Conservation (phyloP, 2,113 vertebrate species). For the Lepus americanus region DNA sequence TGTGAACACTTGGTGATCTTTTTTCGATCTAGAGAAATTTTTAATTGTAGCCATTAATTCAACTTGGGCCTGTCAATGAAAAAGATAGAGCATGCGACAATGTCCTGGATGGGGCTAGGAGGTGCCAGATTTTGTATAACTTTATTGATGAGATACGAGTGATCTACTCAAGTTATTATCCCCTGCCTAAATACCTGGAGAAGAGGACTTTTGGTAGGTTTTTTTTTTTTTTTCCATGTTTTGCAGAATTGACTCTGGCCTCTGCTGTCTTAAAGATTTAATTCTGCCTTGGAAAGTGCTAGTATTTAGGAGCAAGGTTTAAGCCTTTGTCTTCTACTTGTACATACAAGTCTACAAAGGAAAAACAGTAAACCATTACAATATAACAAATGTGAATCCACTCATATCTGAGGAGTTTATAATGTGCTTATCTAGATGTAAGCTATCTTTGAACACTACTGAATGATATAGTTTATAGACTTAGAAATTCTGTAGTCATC, state of each 20-base stretch:
- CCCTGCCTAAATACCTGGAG: neutral
- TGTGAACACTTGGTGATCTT: neutral
- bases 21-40: neutral
- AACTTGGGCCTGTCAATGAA: neutral
- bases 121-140: neutral
- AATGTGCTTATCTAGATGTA: neutral
- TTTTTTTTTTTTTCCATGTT: neutral
- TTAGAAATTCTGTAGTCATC: neutral
- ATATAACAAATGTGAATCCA: neutral
- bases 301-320: neutral
- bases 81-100: too few relatives aligned
- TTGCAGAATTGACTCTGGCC: neutral
- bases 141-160: neutral
- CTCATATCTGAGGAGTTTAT: neutral
- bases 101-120: neutral
- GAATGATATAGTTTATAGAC: neutral
- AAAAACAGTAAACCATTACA: neutral
- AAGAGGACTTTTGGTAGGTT: neutral
- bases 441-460: neutral
- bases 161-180: neutral
- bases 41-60: neutral
- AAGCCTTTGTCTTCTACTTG: neutral
- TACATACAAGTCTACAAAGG: neutral
- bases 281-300: neutral
- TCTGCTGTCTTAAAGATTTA: neutral